A percentile compares a stretch with the other conserved stretches of the same genome.
These are phyloP conservation scores for Perizoma flavofasciatum DNA, from an alignment of 2,888 invertebrate genomes.

Conservation along the genomic window DNA sequence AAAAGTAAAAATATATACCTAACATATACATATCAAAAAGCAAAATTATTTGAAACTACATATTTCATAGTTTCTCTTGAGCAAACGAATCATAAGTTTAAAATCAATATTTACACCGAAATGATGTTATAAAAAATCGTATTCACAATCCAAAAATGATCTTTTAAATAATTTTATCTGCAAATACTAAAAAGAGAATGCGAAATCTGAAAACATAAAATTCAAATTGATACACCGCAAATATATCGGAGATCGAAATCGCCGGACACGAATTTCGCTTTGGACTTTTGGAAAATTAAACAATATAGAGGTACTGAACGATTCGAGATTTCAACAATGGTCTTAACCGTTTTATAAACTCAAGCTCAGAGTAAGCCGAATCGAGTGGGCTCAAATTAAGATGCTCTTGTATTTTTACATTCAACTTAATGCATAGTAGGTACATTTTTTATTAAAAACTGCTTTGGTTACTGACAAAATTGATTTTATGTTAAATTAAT, in stretches of 20 bases:
- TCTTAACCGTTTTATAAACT: too few species aligned
- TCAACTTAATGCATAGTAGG: too few species aligned
- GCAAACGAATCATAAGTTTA: slow-evolving; percentile 9
- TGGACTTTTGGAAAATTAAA: slow-evolving; percentile 16
- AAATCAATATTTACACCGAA: slow-evolving; percentile 24
- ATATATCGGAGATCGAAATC: slow-evolving; percentile 38
- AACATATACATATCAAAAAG: too few species aligned
- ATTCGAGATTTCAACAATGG: too few species aligned
- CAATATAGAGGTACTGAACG: slow-evolving; percentile 7
- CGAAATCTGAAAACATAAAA: slow-evolving; percentile 43
- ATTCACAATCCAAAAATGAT: slow-evolving; percentile 29
- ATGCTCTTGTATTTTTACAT: too few species aligned
- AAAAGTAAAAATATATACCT: too few species aligned
- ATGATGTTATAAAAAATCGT: slow-evolving; percentile 24
- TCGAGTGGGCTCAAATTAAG: too few species aligned
- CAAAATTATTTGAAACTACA: not conserved
- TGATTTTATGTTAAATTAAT: too few species aligned
- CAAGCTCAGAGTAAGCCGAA: too few species aligned
- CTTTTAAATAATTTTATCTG: slow-evolving; percentile 45
- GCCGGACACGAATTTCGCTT: slow-evolving; percentile 19
- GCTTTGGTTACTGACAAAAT: too few species aligned
- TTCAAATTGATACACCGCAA: slow-evolving; percentile 47
- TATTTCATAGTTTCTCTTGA: too few species aligned
- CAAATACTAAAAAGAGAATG: slow-evolving; percentile 31
- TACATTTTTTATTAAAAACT: too few species aligned